phyloP scores from a whole-genome alignment of 1,140 invertebrate species.

The Orchesella cincta region DNA sequence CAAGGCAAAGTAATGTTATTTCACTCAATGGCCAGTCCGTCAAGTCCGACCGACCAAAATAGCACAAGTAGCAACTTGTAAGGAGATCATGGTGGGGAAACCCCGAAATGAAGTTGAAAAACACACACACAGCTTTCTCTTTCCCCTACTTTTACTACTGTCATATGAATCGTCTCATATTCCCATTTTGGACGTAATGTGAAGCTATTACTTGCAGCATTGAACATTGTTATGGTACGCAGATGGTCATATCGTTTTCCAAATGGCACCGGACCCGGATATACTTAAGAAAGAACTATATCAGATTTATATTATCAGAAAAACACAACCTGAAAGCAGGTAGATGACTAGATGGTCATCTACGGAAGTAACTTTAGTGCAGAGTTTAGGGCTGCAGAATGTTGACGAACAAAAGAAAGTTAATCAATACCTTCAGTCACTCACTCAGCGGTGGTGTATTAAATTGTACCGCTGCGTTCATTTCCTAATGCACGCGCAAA shows the following conservation, averaged over 20 bases:
- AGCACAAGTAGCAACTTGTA: no score
- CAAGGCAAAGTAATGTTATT: background rate
- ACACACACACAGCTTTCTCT: background rate
- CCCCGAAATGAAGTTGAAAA: background rate
- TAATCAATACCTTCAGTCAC: background rate
- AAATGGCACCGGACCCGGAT: no score
- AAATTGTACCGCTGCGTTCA: background rate
- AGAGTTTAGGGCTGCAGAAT: background rate
- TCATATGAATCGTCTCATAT: background rate
- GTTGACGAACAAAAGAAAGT: background rate
- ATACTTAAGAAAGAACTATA: no score
- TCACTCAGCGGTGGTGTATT: background rate
- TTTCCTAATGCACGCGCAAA: slow-evolving; percentile 14
- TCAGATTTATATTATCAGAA: no score
- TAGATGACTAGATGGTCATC: background rate
- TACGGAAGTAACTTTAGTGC: background rate
- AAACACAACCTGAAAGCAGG: no score
- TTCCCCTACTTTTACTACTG: background rate
- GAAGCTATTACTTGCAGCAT: background rate
- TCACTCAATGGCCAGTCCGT: background rate
- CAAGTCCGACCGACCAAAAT: no score
- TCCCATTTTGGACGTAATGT: background rate
- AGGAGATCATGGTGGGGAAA: background rate
- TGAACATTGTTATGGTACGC: no score
- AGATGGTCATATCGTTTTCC: no score